Evolutionary conservation across 35 echinoderm and acorn worm species (phyloP).

Genomic region (Acanthaster planci): DNA sequence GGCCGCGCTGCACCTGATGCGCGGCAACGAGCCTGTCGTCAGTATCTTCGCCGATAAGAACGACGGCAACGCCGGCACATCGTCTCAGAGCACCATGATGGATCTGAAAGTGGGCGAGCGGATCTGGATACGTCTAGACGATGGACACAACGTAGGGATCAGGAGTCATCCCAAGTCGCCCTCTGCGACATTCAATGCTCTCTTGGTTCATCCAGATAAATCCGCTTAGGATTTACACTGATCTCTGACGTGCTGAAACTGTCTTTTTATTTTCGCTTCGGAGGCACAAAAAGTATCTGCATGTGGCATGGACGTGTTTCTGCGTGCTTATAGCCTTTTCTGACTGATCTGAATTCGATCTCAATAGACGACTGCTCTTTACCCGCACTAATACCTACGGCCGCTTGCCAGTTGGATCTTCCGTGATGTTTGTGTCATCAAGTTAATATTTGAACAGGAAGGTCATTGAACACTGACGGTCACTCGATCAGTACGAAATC

Average conservation of each 20-base stretch:
- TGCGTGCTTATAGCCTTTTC: no score
- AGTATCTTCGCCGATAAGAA: slow-evolving; percentile 51
- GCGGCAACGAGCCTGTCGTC: slow-evolving; percentile 38
- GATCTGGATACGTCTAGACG: slow-evolving; percentile 53
- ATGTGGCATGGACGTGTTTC: no score
- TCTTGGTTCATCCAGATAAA: background rate
- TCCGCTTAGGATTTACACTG: background rate
- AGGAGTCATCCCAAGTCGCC: slow-evolving; percentile 49
- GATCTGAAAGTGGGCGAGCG: slow-evolving; percentile 51
- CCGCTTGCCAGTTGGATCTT: no score
- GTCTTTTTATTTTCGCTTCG: no score
- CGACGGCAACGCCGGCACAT: slow-evolving; percentile 46
- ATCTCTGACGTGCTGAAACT: background rate
- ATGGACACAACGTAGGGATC: slow-evolving; percentile 40
- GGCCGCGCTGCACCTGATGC: slow-evolving; percentile 41
- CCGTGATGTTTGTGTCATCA: no score
- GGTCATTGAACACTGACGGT: no score
- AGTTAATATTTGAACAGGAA: no score
- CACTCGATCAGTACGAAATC: no score
- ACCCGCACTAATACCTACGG: no score
- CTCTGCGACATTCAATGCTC: slow-evolving; percentile 53
- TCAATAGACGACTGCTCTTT: no score
- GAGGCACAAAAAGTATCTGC: no score
- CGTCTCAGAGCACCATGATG: slow-evolving; percentile 47
- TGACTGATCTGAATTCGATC: no score